phyloP scores from a whole-genome alignment of 2,797 vertebrate genomes.

The Bufotes viridis region DNA sequence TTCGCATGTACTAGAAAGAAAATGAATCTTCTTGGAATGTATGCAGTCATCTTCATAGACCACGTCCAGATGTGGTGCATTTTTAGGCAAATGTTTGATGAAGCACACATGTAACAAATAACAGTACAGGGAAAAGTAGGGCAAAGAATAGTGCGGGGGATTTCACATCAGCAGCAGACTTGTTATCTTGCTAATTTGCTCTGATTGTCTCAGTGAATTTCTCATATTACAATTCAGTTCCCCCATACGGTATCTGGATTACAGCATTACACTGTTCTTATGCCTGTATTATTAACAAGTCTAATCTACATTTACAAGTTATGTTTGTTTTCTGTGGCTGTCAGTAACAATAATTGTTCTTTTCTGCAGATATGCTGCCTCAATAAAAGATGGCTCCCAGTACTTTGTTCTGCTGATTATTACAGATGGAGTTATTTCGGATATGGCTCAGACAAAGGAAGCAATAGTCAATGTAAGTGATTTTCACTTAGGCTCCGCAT shows the following conservation, averaged over 20 bases:
- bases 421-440: constrained; percentile 97
- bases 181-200: neutral
- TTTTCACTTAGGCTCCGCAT: constrained; percentile 14
- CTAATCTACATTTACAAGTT: constrained; percentile 1
- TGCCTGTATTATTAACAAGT: neutral
- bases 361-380: constrained; percentile 87
- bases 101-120: neutral
- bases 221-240: neutral
- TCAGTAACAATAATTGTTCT: constrained; percentile 29
- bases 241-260: neutral
- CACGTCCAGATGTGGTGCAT: neutral
- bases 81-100: neutral
- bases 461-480: constrained; percentile 94
- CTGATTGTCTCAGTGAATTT: neutral
- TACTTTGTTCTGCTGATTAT: constrained; percentile 98
- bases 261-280: neutral
- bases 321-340: neutral
- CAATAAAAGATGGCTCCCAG: constrained; percentile 95
- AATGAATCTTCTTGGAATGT: no score
- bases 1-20: no score
- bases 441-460: constrained; percentile 98
- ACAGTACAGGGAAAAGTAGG: neutral
- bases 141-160: neutral
- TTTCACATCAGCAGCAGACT: neutral
- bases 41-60: no score